A percentile compares a stretch with the other conserved stretches of the same genome.
phyloP scores from a whole-genome alignment of 1,140 invertebrate species.

The Oryctes rhinoceros region DNA sequence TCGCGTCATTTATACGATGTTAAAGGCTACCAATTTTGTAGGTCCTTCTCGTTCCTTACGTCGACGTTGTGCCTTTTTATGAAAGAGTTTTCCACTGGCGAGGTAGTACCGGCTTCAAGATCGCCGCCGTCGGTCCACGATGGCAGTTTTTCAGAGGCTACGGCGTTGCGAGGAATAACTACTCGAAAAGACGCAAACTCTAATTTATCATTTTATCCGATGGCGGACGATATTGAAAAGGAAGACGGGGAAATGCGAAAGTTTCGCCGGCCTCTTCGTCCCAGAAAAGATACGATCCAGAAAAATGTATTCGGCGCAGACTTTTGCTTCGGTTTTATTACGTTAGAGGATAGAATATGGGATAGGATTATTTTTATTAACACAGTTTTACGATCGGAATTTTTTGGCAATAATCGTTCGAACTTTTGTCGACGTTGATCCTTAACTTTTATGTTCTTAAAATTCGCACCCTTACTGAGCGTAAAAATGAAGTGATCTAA shows the following conservation, averaged over 20 bases:
- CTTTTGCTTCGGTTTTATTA: slow-evolving; percentile 28
- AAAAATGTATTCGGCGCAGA: slow-evolving; percentile 20
- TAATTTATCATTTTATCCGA: slow-evolving; percentile 35
- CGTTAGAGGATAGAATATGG: slow-evolving; percentile 4
- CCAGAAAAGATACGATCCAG: neutral
- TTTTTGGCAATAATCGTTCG: slow-evolving; percentile 15
- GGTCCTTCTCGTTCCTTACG: neutral
- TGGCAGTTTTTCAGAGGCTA: neutral
- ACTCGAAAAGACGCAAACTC: slow-evolving; percentile 25
- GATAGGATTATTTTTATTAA: slow-evolving; percentile 31
- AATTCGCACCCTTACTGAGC: neutral
- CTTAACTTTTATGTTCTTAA: neutral
- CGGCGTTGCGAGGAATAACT: neutral
- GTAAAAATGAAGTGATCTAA: neutral
- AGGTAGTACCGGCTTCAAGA: slow-evolving; percentile 15
- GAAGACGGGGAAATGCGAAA: slow-evolving; percentile 4
- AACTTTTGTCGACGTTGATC: slow-evolving; percentile 23
- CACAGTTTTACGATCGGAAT: slow-evolving; percentile 24
- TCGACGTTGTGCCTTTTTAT: slow-evolving; percentile 11
- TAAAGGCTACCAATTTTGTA: slow-evolving; percentile 27
- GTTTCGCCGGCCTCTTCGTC: neutral
- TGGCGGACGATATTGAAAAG: slow-evolving; percentile 13
- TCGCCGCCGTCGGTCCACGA: neutral
- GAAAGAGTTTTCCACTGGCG: slow-evolving; percentile 19
- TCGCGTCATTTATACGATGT: neutral